Evolutionary conservation across 1,140 invertebrate species (phyloP), one percentile per base, ranked within the genome.

Genomic region (Drosophila nannoptera): DNA sequence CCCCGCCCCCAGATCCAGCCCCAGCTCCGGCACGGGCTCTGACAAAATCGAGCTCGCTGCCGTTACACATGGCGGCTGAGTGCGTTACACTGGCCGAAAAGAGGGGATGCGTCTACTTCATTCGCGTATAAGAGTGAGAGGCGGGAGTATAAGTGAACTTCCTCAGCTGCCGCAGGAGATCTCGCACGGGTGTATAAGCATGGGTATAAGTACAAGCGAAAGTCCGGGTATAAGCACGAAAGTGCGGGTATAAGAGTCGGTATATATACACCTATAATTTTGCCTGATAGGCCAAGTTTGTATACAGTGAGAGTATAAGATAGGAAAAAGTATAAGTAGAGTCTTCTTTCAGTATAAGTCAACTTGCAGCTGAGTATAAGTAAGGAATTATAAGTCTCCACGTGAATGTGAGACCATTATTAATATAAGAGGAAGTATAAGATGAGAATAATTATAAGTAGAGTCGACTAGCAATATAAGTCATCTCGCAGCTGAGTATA

Each of bases 361-460:
- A n/a, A n/a, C n/a, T n/a, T n/a, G n/a, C n/a, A n/a, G n/a, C n/a
- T n/a, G n/a, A n/a, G 38, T n/a, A 40, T 40, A 40, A 40, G 38
- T 40, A 40, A n/a, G n/a, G 9, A 40, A n/a, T 9, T 40, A 40
- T 40, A 40, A 40, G 38, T 40, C n/a, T n/a, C n/a, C n/a, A n/a
- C n/a, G n/a, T n/a, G n/a, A n/a, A n/a, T n/a, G n/a, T n/a, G n/a
- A n/a, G n/a, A n/a, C n/a, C n/a, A n/a, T n/a, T n/a, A n/a, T n/a
- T n/a, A n/a, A n/a, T n/a, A 40, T 40, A 40, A n/a, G 38, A 11
- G n/a, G 9, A 40, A 40, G 38, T 40, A 40, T 40, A 40, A 6
- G 33, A 5, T 5, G n/a, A 40, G 38, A 11, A 40, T 40, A 38
- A n/a, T 8, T 50, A 50, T 50, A 50, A 35, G 48, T 53, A 53